Conservation (phyloP, 2,888 invertebrate species). For the Aricia artaxerxes region DNA sequence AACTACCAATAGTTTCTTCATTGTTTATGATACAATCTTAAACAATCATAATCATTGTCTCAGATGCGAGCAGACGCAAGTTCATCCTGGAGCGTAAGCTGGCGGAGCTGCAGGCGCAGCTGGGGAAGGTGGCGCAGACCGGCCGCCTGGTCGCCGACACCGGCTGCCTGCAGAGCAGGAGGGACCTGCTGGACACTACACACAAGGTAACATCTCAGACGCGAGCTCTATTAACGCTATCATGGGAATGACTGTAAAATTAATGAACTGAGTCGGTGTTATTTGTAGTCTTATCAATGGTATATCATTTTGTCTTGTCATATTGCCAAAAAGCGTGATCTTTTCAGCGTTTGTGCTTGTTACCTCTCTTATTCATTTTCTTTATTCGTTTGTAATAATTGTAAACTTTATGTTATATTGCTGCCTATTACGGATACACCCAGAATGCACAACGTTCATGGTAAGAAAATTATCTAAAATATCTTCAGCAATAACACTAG, state of each 20-base stretch:
- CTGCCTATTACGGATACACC: too few species aligned
- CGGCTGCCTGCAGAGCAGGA: constrained; percentile 42
- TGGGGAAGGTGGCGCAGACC: constrained; percentile 92
- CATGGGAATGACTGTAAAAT: too few species aligned
- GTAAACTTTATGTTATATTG: too few species aligned
- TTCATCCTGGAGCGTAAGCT: constrained; percentile 94
- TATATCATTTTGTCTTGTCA: not conserved
- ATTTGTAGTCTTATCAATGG: too few species aligned
- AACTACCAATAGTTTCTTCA: not conserved
- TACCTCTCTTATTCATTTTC: too few species aligned
- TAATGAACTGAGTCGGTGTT: too few species aligned
- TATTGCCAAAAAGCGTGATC: too few species aligned
- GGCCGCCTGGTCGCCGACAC: constrained; percentile 89
- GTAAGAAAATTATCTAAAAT: too few species aligned
- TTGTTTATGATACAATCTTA: not conserved
- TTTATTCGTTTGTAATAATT: too few species aligned
- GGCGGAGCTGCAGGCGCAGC: constrained; percentile 90
- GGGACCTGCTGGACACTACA: constrained; percentile 50
- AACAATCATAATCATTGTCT: not conserved
- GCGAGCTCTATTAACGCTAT: not conserved
- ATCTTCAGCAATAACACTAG: not conserved
- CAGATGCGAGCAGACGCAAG: constrained; percentile 81
- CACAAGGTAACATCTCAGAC: constrained; percentile 47
- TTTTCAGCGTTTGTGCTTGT: too few species aligned
- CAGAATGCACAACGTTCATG: too few species aligned